Percentiles rank a stretch among this genome's conserved stretches.
Conservation (phyloP, 2,888 invertebrate species). For the Diplazon laetatorius region DNA sequence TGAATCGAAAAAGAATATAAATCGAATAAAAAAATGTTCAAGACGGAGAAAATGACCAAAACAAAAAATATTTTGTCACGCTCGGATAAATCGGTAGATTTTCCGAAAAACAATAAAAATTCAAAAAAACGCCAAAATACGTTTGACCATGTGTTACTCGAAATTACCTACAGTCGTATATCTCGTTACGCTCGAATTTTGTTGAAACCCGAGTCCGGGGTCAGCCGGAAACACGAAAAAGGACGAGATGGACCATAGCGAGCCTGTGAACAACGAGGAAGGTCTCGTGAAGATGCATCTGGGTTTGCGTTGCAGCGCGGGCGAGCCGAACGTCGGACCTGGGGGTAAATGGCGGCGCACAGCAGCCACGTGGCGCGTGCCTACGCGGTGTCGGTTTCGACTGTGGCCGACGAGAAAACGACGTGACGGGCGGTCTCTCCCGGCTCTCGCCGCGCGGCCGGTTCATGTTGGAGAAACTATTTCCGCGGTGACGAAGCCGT, state of each 20-base stretch:
- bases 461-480: constrained; percentile 71
- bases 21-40: no score
- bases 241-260: constrained; percentile 8
- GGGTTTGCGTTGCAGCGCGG: constrained; percentile 24
- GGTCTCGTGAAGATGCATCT: constrained; percentile 30
- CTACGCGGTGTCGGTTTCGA: constrained; percentile 67
- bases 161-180: no score
- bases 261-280: constrained; percentile 14
- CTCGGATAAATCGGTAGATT: no score
- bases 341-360: not conserved
- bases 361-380: constrained; percentile 73
- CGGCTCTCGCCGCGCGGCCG: constrained; percentile 70
- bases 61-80: no score
- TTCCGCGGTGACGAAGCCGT: constrained; percentile 79
- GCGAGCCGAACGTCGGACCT: constrained; percentile 11
- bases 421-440: constrained; percentile 67
- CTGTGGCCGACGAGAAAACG: constrained; percentile 29
- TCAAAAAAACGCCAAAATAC: no score
- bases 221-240: constrained; percentile 8
- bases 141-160: no score
- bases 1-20: no score
- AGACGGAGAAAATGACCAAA: no score
- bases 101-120: no score
- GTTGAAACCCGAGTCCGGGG: no score
- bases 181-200: no score